Conservation (phyloP, 2,888 invertebrate genomes). For the Fragum whitleyi region DNA sequence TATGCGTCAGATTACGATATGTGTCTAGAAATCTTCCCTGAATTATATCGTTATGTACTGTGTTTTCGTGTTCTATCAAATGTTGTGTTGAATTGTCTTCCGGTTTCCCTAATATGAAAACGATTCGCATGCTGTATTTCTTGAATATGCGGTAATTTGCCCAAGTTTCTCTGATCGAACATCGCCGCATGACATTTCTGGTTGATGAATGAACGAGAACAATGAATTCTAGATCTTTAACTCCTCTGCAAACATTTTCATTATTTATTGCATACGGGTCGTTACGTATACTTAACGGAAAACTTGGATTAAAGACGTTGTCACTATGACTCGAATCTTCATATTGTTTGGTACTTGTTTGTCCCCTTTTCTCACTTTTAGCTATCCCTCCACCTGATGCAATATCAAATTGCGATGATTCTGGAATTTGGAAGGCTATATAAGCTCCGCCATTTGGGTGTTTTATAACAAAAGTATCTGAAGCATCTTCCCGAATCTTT, state of each 20-base stretch:
- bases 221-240: slow-evolving; percentile 63
- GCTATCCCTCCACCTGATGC: no score
- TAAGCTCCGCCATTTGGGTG: slow-evolving; percentile 20
- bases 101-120: slow-evolving; percentile 73
- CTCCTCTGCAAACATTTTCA: slow-evolving; percentile 64
- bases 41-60: slow-evolving; percentile 73
- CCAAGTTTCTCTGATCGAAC: slow-evolving; percentile 75
- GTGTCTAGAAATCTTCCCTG: slow-evolving; percentile 77
- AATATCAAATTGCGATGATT: no score
- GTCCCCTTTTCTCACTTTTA: no score
- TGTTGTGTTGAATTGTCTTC: slow-evolving; percentile 62
- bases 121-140: slow-evolving; percentile 65
- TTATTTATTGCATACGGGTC: slow-evolving; percentile 73
- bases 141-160: slow-evolving; percentile 68
- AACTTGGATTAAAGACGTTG: no score
- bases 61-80: slow-evolving; percentile 74
- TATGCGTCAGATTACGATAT: slow-evolving; percentile 77
- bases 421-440: slow-evolving; percentile 23
- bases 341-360: no score
- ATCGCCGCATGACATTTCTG: slow-evolving; percentile 70
- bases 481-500: slow-evolving; percentile 15
- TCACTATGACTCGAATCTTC: no score
- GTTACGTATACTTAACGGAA: slow-evolving; percentile 67
- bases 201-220: slow-evolving; percentile 75
- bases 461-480: slow-evolving; percentile 19